These are phyloP conservation scores for Poeciliopsis retropinna DNA, from an alignment of 2,113 vertebrate species.

Conservation along the genomic window DNA sequence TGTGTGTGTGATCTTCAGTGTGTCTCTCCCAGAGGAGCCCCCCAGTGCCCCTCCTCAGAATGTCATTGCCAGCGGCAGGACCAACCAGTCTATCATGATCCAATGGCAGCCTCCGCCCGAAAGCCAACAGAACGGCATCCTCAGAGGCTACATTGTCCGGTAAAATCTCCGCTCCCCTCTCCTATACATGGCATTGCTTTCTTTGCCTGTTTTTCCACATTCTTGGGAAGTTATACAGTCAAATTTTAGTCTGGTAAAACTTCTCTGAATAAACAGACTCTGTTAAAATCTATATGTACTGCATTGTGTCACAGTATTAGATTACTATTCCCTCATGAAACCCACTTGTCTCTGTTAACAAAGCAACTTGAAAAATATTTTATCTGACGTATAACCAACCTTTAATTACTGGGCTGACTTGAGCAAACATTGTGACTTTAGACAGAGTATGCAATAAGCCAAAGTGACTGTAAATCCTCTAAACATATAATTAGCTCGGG, in stretches of 20 bases:
- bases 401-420: slow-evolving; percentile 34
- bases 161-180: too few relatives aligned
- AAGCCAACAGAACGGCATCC: slow-evolving; percentile 94
- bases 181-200: fast-evolving
- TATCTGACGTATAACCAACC: slow-evolving; percentile 7
- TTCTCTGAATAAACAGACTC: not conserved
- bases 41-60: slow-evolving; percentile 94
- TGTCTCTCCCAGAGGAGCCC: slow-evolving; percentile 93
- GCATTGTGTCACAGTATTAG: not conserved
- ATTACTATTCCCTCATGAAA: not conserved
- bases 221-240: not conserved
- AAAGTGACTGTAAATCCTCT: slow-evolving; percentile 58
- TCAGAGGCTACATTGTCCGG: slow-evolving; percentile 93
- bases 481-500: slow-evolving; percentile 67
- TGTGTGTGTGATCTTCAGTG: slow-evolving; percentile 70
- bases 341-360: not conserved
- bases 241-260: not conserved
- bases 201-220: not conserved
- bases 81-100: slow-evolving; percentile 99
- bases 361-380: not conserved
- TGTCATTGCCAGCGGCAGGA: slow-evolving; percentile 93
- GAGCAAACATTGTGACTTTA: slow-evolving; percentile 7
- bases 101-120: slow-evolving; percentile 97
- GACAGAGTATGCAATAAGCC: slow-evolving; percentile 47
- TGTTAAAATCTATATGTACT: not conserved